Percentiles rank a stretch among this genome's conserved stretches.
phyloP scores from a whole-genome alignment of 2,113 vertebrate species.

The Nibea coibor region DNA sequence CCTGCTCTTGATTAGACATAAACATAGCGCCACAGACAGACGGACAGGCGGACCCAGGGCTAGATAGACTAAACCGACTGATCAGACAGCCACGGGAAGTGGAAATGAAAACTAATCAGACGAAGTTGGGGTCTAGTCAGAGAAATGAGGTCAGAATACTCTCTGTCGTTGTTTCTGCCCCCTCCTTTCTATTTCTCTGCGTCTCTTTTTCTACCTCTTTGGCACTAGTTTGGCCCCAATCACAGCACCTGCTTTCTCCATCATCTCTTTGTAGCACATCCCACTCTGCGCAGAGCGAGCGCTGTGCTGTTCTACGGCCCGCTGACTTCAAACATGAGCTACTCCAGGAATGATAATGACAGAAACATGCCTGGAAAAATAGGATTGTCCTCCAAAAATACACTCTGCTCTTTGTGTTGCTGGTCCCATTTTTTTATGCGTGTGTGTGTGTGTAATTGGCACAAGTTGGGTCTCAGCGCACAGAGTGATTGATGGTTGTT shows the following conservation, averaged over 20 bases:
- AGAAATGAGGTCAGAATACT: slow-evolving; percentile 49
- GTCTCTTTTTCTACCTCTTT: slow-evolving; percentile 50
- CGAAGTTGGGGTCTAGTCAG: slow-evolving; percentile 36
- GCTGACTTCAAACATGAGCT: slow-evolving; percentile 85
- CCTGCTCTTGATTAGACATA: slow-evolving; percentile 26
- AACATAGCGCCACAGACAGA: slow-evolving; percentile 35
- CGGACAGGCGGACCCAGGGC: slow-evolving; percentile 11
- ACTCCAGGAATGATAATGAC: slow-evolving; percentile 88
- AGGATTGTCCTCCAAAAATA: slow-evolving; percentile 74
- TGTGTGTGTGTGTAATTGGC: slow-evolving; percentile 31
- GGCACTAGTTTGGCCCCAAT: slow-evolving; percentile 48
- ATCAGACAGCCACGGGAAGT: slow-evolving; percentile 54
- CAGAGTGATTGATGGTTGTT: slow-evolving; percentile 67
- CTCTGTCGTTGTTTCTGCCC: slow-evolving; percentile 14
- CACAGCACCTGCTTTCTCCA: slow-evolving; percentile 82
- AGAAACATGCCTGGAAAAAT: slow-evolving; percentile 86
- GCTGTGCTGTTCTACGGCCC: slow-evolving; percentile 76
- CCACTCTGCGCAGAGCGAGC: slow-evolving; percentile 69
- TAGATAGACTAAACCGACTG: slow-evolving; percentile 44
- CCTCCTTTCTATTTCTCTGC: slow-evolving; percentile 18
- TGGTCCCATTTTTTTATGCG: neutral
- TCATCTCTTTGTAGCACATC: slow-evolving; percentile 65
- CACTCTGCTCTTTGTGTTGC: slow-evolving; percentile 72
- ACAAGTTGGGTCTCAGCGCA: neutral
- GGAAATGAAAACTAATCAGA: slow-evolving; percentile 59